Conservation (phyloP, 2,113 vertebrate species). For the Crotophaga sulcirostris region DNA sequence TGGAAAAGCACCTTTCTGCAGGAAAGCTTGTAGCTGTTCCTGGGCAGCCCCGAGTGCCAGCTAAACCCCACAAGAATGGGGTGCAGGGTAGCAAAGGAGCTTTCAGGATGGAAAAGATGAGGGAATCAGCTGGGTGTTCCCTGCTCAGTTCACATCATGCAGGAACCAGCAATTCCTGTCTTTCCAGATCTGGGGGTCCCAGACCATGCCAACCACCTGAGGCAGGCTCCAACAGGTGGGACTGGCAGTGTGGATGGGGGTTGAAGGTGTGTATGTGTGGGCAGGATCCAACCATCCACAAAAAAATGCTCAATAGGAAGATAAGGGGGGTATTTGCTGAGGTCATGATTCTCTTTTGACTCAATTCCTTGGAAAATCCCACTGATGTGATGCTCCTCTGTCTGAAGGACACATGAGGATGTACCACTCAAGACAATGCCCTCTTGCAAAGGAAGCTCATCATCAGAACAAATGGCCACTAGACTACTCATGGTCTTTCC, state of each 20-base stretch:
- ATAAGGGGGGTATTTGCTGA: not conserved
- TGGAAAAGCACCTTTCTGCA: not conserved
- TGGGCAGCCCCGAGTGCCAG: not conserved
- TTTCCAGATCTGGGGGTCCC: not conserved
- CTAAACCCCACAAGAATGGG: not conserved
- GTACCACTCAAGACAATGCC: not conserved
- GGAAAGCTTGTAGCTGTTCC: not conserved
- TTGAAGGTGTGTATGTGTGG: accelerated
- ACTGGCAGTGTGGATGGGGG: not conserved
- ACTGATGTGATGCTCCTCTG: not conserved
- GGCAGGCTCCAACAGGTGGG: not conserved
- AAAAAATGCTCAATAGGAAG: not conserved
- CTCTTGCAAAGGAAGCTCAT: not conserved
- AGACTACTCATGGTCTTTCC: not conserved
- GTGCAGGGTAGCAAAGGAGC: not conserved
- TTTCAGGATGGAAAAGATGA: not conserved
- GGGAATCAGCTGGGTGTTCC: not conserved
- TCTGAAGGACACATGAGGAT: not conserved
- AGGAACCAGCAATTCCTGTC: not conserved
- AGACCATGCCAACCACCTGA: too few relatives aligned
- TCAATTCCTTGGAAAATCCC: not conserved
- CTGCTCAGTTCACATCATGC: not conserved
- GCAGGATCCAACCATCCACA: not conserved
- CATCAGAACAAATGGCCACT: not conserved
- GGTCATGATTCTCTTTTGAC: not conserved